phyloP scores from a whole-genome alignment of 2,888 invertebrate species.

The Tillus elongatus region DNA sequence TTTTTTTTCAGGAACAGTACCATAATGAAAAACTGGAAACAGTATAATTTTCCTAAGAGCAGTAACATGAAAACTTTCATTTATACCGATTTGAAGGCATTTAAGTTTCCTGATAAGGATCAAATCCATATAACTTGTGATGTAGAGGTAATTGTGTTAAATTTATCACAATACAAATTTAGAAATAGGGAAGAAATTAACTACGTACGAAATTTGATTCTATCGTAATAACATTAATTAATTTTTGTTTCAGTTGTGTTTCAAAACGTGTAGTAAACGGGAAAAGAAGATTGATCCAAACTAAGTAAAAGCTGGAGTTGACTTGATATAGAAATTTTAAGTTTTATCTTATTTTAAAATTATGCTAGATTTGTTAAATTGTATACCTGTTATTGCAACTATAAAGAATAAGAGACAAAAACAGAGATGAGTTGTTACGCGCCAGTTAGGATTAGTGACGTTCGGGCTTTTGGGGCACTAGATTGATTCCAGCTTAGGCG shows the following conservation, averaged over 20 bases:
- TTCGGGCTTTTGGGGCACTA: too few species aligned
- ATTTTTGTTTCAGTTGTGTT: constrained; percentile 18
- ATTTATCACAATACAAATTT: not conserved
- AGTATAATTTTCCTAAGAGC: constrained; percentile 36
- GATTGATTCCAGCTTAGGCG: too few species aligned
- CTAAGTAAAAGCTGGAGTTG: too few species aligned
- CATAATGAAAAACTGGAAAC: constrained; percentile 56
- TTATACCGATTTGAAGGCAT: constrained; percentile 60
- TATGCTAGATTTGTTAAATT: too few species aligned
- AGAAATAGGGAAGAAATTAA: not conserved
- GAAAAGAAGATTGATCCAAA: too few species aligned
- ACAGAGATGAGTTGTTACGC: too few species aligned
- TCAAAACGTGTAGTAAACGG: constrained; percentile 19
- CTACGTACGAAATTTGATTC: too few species aligned
- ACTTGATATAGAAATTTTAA: too few species aligned
- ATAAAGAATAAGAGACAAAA: too few species aligned
- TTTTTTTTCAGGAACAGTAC: constrained; percentile 49
- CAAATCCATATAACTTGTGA: constrained; percentile 67
- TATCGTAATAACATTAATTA: constrained; percentile 3
- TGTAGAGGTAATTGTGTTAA: constrained; percentile 52
- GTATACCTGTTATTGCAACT: too few species aligned
- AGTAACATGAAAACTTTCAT: constrained; percentile 16
- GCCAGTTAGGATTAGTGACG: too few species aligned
- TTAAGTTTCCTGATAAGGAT: constrained; percentile 64
- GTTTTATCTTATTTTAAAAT: too few species aligned